Evolutionary conservation across 1,140 invertebrate genomes (phyloP), one percentile per base, ranked within the genome.

Genomic region (Pachypeltis micranthus): DNA sequence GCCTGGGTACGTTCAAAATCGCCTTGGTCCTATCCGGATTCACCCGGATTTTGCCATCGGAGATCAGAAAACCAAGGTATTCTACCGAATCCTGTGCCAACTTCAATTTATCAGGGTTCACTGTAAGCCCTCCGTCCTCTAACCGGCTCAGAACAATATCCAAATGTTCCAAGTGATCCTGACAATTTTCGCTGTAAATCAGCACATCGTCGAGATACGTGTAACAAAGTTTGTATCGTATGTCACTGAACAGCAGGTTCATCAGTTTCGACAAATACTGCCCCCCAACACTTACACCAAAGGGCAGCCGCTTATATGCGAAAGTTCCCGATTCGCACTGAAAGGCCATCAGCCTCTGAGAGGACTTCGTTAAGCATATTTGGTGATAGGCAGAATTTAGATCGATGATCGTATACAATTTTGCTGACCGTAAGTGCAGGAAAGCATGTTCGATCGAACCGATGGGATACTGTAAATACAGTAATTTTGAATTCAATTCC

Each of bases 31-130:
- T 14, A 7, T 54, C 47, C 23, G 47, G 47, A 54, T 54, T 23
- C 7, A 54, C 23, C 47, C 14, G 23, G 21, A 54, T 54, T 14
- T 54, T n/a, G 14, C 23, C 23, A n/a, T 54, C 47, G 21, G 47
- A n/a, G 16, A 39, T 39, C 31, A 39, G 31, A 39, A 39, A 39
- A 39, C 31, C 31, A 39, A 39, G 31, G 31, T 39, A 39, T 39
- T 39, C 31, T 39, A 39, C 31, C 16, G 31, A 39, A 39, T 39
- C 31, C 31, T 39, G 31, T 14, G 47, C 47, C 14, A 54, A 23
- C 23, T 54, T 14, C 23, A 54, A n/a, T 54, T 54, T 54, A 23
- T 54, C 47, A 23, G 47, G 47, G 47, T 54, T 54, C 14, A 54
- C 47, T 23, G 47, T 54, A n/a, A 54, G 23, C 14, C 23, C 23